Conservation (phyloP, 2,113 vertebrate genomes). For the Actenoides lindsayi region DNA sequence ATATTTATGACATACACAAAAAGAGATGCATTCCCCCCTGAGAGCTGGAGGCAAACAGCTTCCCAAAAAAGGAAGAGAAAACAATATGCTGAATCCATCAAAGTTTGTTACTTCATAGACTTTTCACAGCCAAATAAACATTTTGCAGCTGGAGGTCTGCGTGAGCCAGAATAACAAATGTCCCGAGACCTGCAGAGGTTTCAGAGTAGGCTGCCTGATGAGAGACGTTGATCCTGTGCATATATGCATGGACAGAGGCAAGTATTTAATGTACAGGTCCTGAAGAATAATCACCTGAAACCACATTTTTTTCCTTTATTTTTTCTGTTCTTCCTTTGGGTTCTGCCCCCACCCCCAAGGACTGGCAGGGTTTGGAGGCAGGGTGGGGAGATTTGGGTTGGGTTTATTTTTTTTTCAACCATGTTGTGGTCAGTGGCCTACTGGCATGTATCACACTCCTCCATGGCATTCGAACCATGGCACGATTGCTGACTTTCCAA, state of each 20-base stretch:
- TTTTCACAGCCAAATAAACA: conserved; percentile 60
- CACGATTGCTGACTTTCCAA: neutral
- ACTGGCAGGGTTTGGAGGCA: neutral
- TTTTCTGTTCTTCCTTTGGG: neutral
- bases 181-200: neutral
- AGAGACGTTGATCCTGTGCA: neutral
- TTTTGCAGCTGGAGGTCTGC: conserved; percentile 50
- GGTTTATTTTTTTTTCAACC: neutral
- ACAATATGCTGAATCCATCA: conserved; percentile 42
- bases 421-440: neutral
- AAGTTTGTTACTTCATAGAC: conserved; percentile 34
- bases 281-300: neutral
- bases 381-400: neutral
- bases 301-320: accelerated
- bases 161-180: conserved; percentile 21
- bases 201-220: neutral
- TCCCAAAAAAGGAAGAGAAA: conserved; percentile 47
- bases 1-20: neutral
- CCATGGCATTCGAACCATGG: neutral
- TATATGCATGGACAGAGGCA: neutral
- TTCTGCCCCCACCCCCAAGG: too few relatives aligned
- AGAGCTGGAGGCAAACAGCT: conserved; percentile 8
- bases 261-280: neutral
- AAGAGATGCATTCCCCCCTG: neutral
- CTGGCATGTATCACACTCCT: neutral